phyloP scores from a whole-genome alignment of 2,888 invertebrate genomes.

The Melieria picta region DNA sequence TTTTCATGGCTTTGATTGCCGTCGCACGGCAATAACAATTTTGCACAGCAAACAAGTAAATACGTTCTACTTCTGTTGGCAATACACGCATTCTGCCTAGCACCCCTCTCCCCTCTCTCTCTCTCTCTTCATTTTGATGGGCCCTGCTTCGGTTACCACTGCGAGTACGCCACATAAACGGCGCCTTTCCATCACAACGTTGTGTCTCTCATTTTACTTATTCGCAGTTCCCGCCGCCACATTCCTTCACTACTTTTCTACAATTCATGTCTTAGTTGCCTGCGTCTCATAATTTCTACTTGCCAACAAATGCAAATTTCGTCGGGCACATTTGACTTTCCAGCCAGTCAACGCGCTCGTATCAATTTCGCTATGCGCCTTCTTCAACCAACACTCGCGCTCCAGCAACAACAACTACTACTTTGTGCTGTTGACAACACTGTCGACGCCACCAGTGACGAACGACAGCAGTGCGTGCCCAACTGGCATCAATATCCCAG shows the following conservation, averaged over 20 bases:
- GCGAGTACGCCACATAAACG: too few species aligned
- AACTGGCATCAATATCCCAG: constrained; percentile 24
- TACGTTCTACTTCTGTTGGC: neutral
- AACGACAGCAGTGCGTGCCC: constrained; percentile 10
- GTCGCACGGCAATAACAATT: constrained; percentile 6
- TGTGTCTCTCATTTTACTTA: too few species aligned
- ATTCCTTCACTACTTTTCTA: too few species aligned
- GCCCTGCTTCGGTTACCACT: neutral
- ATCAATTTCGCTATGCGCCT: too few species aligned
- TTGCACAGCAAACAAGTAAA: constrained; percentile 11
- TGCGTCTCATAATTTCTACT: too few species aligned
- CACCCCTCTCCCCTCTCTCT: neutral
- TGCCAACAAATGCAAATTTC: too few species aligned
- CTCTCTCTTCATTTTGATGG: neutral
- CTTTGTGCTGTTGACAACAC: neutral
- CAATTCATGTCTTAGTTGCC: too few species aligned
- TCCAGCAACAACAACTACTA: neutral
- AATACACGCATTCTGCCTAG: too few species aligned
- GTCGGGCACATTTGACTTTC: too few species aligned
- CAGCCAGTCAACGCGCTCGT: too few species aligned
- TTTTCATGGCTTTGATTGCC: constrained; percentile 9
- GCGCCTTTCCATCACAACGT: too few species aligned
- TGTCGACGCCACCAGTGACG: neutral
- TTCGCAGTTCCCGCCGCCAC: too few species aligned
- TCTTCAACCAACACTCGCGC: neutral